Conservation (phyloP, 2,888 invertebrate genomes). For the Pyralis farinalis region DNA sequence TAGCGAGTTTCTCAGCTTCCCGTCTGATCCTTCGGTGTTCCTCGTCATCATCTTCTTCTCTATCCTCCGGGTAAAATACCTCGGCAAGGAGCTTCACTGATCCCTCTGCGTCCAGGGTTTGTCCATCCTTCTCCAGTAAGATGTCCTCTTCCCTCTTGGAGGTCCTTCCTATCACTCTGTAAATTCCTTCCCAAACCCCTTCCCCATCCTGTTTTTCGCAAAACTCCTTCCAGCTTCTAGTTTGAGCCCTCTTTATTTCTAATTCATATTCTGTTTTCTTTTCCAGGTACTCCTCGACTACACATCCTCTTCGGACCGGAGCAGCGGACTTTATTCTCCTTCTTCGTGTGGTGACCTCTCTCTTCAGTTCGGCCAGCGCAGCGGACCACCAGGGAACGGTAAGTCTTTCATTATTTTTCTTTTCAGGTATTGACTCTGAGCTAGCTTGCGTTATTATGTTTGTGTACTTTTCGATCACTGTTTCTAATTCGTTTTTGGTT, state of each 20-base stretch:
- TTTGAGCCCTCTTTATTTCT: background rate
- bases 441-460: slow-evolving; percentile 10
- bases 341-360: slow-evolving; percentile 10
- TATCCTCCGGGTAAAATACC: background rate
- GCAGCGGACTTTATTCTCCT: slow-evolving; percentile 17
- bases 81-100: background rate
- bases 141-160: background rate
- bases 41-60: background rate
- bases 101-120: background rate
- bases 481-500: slow-evolving; percentile 1
- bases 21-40: background rate
- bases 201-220: background rate
- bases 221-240: background rate
- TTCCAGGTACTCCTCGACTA: background rate
- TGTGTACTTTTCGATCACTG: background rate
- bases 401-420: too few relatives aligned
- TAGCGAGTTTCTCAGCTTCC: background rate
- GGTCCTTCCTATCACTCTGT: too few relatives aligned
- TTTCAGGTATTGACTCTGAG: slow-evolving; percentile 4
- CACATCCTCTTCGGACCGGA: background rate
- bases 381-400: slow-evolving; percentile 21
- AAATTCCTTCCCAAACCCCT: too few relatives aligned
- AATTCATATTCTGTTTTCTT: background rate
- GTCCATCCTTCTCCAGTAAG: background rate
- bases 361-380: slow-evolving; percentile 12